These are phyloP conservation scores for Muscicapa striata DNA, from an alignment of 2,797 vertebrate genomes.

Conservation along the genomic window DNA sequence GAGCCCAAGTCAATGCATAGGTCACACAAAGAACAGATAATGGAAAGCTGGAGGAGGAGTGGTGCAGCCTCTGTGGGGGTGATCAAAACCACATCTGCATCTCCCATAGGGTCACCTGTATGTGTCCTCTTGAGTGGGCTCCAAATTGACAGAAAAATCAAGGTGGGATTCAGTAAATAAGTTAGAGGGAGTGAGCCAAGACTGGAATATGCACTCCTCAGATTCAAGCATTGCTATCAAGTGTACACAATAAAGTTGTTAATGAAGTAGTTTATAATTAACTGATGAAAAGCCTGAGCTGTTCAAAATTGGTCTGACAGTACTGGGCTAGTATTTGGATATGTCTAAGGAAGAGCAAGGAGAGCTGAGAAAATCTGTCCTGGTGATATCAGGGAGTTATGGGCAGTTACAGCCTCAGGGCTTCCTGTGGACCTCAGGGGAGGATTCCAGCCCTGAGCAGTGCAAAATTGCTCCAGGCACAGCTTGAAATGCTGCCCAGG, in stretches of 20 bases:
- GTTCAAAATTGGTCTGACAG: background rate
- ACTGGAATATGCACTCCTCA: background rate
- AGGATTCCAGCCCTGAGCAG: background rate
- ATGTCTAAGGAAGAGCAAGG: background rate
- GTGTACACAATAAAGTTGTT: background rate
- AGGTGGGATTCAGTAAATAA: background rate
- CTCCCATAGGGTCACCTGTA: background rate
- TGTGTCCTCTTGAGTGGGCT: background rate
- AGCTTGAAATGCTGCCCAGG: slow-evolving; percentile 8
- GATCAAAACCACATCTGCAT: background rate
- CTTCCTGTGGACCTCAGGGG: background rate
- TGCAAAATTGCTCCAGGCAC: background rate
- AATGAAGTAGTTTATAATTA: background rate
- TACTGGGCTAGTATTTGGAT: background rate
- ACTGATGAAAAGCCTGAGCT: background rate
- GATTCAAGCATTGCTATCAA: background rate
- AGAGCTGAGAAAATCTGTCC: background rate
- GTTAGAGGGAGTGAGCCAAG: background rate
- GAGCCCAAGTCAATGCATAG: background rate
- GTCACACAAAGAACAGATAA: background rate
- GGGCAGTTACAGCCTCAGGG: background rate
- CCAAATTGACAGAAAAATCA: background rate
- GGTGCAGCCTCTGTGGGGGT: background rate
- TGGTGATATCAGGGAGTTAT: background rate
- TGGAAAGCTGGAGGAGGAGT: background rate